Percentiles rank a stretch among this genome's conserved stretches.
These are phyloP conservation scores for Drosophila serrata DNA, from an alignment of 1,140 invertebrate species.

Conservation along the genomic window DNA sequence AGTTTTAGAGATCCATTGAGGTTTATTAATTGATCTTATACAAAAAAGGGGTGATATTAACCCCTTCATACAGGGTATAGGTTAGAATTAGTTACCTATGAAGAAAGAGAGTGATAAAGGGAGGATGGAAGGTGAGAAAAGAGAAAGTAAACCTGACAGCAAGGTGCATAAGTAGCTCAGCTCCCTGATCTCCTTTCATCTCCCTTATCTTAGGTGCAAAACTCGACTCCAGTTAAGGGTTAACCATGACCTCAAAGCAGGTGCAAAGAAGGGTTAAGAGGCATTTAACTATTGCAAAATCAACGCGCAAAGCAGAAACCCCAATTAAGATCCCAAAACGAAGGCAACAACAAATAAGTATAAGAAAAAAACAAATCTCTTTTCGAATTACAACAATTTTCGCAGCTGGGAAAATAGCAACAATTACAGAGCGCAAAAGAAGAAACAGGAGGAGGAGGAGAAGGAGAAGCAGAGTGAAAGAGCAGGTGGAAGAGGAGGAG, in stretches of 20 bases:
- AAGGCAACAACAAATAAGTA: background rate
- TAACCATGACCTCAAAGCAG: background rate
- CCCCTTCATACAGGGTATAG: background rate
- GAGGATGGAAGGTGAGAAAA: background rate
- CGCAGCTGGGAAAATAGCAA: constrained; percentile 33
- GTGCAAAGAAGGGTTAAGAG: background rate
- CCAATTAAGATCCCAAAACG: constrained; percentile 29
- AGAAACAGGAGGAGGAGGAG: background rate
- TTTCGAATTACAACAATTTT: constrained; percentile 37
- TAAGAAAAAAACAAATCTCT: constrained; percentile 27
- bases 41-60: background rate
- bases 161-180: background rate
- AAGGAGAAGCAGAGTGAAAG: background rate
- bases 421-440: constrained; percentile 15
- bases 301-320: constrained; percentile 5
- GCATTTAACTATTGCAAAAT: constrained; percentile 19
- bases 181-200: background rate
- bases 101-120: background rate
- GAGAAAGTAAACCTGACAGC: background rate
- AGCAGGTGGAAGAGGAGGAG: background rate
- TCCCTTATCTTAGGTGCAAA: background rate
- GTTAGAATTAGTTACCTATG: background rate
- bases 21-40: background rate
- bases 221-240: background rate
- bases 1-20: background rate